Percentiles rank a stretch among this genome's conserved stretches.
These are phyloP conservation scores for Octonoba sinensis DNA, from an alignment of 2,888 invertebrate genomes.

Conservation along the genomic window DNA sequence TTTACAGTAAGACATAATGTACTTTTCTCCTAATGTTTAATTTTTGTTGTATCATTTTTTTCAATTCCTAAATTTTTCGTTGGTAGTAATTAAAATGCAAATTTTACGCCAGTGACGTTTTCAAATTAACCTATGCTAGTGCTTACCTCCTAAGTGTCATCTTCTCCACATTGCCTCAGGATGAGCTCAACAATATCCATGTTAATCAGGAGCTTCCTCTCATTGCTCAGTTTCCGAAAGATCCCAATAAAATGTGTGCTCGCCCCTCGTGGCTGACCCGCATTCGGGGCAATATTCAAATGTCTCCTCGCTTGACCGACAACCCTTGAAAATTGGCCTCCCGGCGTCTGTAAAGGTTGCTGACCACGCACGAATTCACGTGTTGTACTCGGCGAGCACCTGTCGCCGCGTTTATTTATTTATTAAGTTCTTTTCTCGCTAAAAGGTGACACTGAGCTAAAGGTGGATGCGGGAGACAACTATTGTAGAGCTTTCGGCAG, in stretches of 20 bases:
- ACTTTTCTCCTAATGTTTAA: too few relatives aligned
- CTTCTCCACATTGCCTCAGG: slow-evolving; percentile 19
- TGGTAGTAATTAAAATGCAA: too few relatives aligned
- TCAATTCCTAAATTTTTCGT: too few relatives aligned
- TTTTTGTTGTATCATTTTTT: too few relatives aligned
- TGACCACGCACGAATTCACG: too few relatives aligned
- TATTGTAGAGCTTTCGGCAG: too few relatives aligned
- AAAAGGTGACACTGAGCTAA: slow-evolving; percentile 17
- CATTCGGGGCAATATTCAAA: slow-evolving; percentile 46
- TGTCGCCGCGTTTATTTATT: not conserved
- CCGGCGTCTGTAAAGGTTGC: not conserved
- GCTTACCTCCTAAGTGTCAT: slow-evolving; percentile 40
- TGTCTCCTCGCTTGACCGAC: slow-evolving; percentile 52
- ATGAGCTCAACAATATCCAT: slow-evolving; percentile 24
- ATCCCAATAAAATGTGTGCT: not conserved
- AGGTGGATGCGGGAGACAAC: too few relatives aligned
- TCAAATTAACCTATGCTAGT: too few relatives aligned
- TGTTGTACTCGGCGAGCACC: too few relatives aligned
- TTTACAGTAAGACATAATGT: too few relatives aligned
- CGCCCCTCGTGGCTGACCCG: slow-evolving; percentile 30
- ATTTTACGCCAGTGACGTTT: too few relatives aligned
- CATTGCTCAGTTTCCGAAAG: not conserved
- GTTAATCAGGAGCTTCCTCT: not conserved
- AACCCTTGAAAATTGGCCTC: slow-evolving; percentile 45
- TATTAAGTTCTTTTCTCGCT: not conserved